Conservation (phyloP, 2,113 vertebrate species). For the Myotis lucifugus region DNA sequence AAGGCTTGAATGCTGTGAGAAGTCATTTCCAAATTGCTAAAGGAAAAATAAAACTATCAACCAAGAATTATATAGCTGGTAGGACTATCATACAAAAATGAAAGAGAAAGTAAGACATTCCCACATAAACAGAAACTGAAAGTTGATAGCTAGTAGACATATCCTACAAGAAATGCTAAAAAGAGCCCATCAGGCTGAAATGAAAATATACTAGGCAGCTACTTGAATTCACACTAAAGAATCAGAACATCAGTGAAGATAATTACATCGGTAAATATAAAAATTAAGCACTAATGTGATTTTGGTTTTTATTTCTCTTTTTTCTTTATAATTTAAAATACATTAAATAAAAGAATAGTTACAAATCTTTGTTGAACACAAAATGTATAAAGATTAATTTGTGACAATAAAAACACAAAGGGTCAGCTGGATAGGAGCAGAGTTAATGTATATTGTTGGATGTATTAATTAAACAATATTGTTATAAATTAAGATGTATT, state of each 20-base stretch:
- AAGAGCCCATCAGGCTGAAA: not conserved
- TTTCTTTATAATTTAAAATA: not conserved
- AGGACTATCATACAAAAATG: not conserved
- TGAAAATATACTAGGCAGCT: not conserved
- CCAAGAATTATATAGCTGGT: not conserved
- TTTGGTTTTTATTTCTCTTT: not conserved
- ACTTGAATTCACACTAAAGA: not conserved
- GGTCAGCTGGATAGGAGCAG: not conserved
- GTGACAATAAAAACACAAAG: not conserved
- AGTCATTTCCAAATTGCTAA: not conserved
- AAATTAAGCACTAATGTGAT: not conserved
- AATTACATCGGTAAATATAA: not conserved
- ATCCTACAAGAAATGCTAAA: not conserved
- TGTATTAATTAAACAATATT: not conserved
- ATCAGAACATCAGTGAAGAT: not conserved
- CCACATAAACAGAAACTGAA: not conserved
- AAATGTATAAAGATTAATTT: not conserved
- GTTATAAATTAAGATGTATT: not conserved
- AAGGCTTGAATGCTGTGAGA: not conserved
- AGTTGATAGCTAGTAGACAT: not conserved
- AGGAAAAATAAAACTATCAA: not conserved
- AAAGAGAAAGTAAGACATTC: not conserved
- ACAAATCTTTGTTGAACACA: not conserved
- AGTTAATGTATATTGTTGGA: not conserved
- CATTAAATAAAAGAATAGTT: not conserved